Conservation (phyloP, 2,113 vertebrate species). For the Condylura cristata region DNA sequence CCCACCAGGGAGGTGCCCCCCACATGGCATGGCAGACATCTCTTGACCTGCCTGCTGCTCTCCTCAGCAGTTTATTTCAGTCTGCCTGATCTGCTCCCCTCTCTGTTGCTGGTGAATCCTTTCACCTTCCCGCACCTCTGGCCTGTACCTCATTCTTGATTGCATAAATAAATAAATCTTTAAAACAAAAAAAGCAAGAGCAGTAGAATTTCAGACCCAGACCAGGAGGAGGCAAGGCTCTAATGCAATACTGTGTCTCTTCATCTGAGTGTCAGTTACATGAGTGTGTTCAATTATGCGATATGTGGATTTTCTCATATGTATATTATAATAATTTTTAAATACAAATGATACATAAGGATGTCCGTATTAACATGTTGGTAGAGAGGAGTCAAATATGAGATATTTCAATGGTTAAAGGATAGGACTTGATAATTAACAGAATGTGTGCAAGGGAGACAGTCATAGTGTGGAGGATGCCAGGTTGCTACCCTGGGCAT, state of each 20-base stretch:
- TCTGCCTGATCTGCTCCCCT: too few species aligned
- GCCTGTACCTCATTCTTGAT: too few species aligned
- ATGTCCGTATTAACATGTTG: background rate
- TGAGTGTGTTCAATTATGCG: background rate
- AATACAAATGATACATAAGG: background rate
- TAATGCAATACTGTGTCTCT: background rate
- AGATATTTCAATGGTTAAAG: background rate
- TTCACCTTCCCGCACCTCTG: too few species aligned
- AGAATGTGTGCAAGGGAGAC: background rate
- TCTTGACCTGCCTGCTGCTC: too few species aligned
- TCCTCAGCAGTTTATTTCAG: too few species aligned
- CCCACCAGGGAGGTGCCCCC: too few species aligned
- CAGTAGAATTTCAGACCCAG: background rate
- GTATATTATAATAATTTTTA: background rate
- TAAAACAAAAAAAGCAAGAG: too few species aligned
- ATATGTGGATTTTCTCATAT: background rate
- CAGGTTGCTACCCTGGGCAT: background rate
- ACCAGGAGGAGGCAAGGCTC: background rate
- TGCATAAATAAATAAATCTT: too few species aligned
- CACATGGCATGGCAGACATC: too few species aligned
- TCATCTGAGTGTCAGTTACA: background rate
- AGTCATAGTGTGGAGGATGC: background rate
- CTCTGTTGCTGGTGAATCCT: too few species aligned
- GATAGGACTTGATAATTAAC: background rate
- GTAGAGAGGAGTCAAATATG: background rate